Conservation (phyloP, 2,888 invertebrate genomes). For the Cephus runcator region DNA sequence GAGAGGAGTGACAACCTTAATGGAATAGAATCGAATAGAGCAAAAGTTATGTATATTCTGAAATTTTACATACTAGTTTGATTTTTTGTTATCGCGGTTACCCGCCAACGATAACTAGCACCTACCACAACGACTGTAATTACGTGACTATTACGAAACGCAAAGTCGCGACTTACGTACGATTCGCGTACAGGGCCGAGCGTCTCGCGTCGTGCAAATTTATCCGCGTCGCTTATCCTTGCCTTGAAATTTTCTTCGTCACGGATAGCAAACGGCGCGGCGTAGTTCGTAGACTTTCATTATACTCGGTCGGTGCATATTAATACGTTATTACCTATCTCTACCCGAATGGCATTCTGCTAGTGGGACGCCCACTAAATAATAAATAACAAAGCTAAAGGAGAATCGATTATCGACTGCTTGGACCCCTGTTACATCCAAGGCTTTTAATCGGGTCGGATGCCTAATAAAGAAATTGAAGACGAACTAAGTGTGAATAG, state of each 20-base stretch:
- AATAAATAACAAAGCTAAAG: background rate
- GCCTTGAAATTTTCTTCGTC: background rate
- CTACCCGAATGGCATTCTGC: background rate
- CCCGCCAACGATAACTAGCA: background rate
- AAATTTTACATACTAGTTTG: background rate
- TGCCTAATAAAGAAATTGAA: background rate
- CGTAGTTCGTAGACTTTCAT: background rate
- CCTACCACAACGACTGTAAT: background rate
- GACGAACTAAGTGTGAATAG: background rate
- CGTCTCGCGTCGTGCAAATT: background rate
- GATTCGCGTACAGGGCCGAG: background rate
- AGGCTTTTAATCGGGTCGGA: background rate
- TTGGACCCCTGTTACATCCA: background rate
- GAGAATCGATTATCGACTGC: background rate
- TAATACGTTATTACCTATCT: background rate
- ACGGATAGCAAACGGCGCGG: background rate
- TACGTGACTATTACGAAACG: background rate
- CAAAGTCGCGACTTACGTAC: background rate
- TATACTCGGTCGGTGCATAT: background rate
- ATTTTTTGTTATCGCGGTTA: background rate
- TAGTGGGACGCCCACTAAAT: background rate
- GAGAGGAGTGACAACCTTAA: background rate
- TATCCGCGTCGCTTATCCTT: background rate
- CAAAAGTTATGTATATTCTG: background rate
- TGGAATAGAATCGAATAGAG: background rate